Evolutionary conservation across 2,113 vertebrate genomes (phyloP).

Genomic region (Mastomys coucha): DNA sequence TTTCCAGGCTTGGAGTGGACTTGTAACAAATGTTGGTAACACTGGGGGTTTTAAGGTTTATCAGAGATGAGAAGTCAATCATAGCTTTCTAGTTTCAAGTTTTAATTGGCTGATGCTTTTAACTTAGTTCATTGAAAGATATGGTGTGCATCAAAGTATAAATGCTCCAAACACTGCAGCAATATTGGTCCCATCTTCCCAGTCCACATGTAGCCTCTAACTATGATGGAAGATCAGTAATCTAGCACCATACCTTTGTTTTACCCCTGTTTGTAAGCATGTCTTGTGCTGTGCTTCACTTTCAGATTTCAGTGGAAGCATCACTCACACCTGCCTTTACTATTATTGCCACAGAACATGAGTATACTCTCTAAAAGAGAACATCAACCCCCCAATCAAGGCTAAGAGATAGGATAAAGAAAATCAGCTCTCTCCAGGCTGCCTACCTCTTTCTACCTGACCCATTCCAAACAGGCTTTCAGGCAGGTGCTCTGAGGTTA

Average conservation of each 20-base stretch:
- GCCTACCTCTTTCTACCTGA: background rate
- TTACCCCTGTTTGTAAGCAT: background rate
- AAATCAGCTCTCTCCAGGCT: background rate
- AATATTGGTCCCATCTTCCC: background rate
- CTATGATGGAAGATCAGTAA: background rate
- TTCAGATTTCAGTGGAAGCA: background rate
- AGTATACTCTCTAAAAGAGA: background rate
- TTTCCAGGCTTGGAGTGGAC: background rate
- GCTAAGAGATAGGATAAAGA: background rate
- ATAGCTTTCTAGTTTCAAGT: background rate
- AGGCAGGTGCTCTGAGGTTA: background rate
- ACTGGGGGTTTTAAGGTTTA: background rate
- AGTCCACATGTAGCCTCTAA: background rate
- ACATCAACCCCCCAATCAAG: background rate
- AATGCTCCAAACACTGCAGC: background rate
- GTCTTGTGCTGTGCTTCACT: background rate
- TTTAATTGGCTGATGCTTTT: background rate
- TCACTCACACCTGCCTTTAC: background rate
- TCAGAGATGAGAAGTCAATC: background rate
- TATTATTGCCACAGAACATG: too few species aligned
- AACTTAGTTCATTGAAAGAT: background rate
- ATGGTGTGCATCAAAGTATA: background rate
- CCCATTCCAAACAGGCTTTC: background rate
- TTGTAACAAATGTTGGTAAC: background rate
- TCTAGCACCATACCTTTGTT: background rate